Conservation (phyloP, 2,888 invertebrate species). For the Podabrus alpinus region DNA sequence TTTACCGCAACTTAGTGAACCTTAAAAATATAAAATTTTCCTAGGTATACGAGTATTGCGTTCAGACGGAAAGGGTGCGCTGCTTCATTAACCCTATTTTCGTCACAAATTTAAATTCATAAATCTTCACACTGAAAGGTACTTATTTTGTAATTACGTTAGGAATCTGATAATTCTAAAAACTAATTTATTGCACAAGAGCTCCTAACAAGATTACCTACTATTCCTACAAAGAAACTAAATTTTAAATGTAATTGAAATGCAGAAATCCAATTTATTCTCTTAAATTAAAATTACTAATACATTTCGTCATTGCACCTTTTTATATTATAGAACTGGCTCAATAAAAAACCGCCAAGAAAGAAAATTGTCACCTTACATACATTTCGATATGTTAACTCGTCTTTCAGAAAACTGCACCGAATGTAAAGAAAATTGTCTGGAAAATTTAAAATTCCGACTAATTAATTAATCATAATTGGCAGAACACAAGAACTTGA, state of each 20-base stretch:
- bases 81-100: conserved; percentile 15
- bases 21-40: neutral
- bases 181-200: conserved; percentile 6
- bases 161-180: conserved; percentile 13
- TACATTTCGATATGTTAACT: neutral
- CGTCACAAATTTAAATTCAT: conserved; percentile 3
- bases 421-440: too few species aligned
- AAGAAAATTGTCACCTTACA: neutral
- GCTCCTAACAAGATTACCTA: neutral
- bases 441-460: too few species aligned
- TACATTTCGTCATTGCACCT: neutral
- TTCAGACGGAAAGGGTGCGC: conserved; percentile 2
- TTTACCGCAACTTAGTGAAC: neutral
- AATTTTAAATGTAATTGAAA: conserved; percentile 3
- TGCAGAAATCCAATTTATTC: neutral
- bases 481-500: too few species aligned
- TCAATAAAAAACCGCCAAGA: neutral
- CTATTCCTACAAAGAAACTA: neutral
- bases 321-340: neutral
- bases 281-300: neutral
- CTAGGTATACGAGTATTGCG: neutral
- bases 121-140: conserved; percentile 7
- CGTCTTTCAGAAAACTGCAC: too few species aligned
- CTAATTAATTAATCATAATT: too few species aligned
- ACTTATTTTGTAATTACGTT: conserved; percentile 10